phyloP scores from a whole-genome alignment of 92 coral and sea anemone genomes.

The Palythoa grandiflora region DNA sequence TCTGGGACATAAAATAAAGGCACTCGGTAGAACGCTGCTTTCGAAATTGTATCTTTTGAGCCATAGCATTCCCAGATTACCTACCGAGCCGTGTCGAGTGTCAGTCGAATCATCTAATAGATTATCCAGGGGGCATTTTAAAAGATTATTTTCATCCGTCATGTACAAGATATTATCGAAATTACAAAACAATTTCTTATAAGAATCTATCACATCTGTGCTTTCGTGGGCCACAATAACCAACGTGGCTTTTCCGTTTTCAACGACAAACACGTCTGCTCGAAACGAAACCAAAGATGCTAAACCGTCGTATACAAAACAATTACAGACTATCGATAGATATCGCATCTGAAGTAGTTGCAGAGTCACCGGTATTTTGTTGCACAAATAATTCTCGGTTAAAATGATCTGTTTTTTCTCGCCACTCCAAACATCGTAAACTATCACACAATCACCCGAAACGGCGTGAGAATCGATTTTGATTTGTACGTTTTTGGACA shows the following conservation, averaged over 20 bases:
- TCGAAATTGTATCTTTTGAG: background rate
- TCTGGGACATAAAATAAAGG: background rate
- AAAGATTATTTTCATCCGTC: background rate
- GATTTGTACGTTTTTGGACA: background rate
- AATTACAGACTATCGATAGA: background rate
- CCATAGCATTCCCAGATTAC: background rate
- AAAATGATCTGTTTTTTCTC: background rate
- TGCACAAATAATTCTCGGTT: background rate
- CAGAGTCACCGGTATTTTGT: background rate
- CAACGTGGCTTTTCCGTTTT: background rate
- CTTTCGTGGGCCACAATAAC: background rate
- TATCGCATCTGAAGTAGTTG: background rate
- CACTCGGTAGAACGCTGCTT: background rate
- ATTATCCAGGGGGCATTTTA: background rate
- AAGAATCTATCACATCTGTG: background rate
- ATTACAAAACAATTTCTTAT: background rate
- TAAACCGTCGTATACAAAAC: background rate
- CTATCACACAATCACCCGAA: background rate
- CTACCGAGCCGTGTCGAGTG: too few relatives aligned
- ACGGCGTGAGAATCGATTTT: background rate
- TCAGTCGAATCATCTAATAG: background rate
- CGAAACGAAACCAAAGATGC: background rate
- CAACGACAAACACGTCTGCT: background rate
- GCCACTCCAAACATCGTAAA: background rate
- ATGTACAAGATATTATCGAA: background rate